Evolutionary conservation across 2,888 invertebrate species (phyloP).

Genomic region (Tetragonisca angustula): DNA sequence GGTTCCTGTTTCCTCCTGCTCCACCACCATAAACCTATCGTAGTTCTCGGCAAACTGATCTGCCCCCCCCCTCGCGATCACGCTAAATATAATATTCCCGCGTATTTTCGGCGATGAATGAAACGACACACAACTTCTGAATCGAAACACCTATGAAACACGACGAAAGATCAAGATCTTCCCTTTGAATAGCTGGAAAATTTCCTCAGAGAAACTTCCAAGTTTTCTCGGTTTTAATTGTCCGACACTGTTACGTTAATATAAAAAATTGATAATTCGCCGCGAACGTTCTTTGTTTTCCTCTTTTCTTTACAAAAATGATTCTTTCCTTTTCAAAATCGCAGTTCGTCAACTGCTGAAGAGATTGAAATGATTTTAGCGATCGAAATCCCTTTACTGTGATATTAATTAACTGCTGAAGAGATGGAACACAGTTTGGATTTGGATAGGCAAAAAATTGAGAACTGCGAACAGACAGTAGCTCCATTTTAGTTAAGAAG

Average conservation of each 20-base stretch:
- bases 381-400: no score
- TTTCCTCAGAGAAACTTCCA: background rate
- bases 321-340: no score
- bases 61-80: slow-evolving; percentile 48
- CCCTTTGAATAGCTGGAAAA: background rate
- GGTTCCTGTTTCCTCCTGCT: background rate
- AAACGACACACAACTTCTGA: slow-evolving; percentile 58
- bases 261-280: no score
- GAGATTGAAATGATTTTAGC: no score
- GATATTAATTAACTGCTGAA: no score
- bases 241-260: background rate
- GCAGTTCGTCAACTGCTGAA: no score
- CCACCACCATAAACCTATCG: slow-evolving; percentile 3
- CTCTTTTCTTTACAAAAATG: no score
- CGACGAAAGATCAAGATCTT: background rate
- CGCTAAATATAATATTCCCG: slow-evolving; percentile 80
- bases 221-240: background rate
- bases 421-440: no score
- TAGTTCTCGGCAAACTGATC: slow-evolving; percentile 51
- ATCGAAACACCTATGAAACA: background rate
- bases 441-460: background rate
- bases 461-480: background rate
- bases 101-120: slow-evolving; percentile 82
- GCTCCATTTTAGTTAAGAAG: background rate
- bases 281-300: no score